Conservation (phyloP, 2,113 vertebrate genomes). For the Dasypus novemcinctus region DNA sequence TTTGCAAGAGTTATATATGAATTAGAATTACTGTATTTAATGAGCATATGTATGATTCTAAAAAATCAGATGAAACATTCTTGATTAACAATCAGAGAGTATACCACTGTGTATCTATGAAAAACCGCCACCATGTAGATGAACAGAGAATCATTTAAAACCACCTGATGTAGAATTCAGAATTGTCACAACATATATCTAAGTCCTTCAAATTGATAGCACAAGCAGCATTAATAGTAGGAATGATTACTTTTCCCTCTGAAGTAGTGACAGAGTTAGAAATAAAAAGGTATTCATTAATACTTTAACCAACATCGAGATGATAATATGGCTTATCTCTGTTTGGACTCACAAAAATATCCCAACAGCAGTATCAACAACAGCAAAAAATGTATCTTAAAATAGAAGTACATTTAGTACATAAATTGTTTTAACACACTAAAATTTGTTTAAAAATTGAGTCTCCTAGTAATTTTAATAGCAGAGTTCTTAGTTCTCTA, state of each 20-base stretch:
- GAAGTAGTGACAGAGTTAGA: conserved; percentile 43
- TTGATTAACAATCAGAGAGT: background rate
- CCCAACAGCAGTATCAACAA: background rate
- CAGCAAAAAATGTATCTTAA: background rate
- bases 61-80: background rate
- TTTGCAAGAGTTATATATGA: background rate
- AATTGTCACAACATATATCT: background rate
- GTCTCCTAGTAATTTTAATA: background rate
- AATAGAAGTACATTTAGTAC: background rate
- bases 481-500: background rate
- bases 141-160: background rate
- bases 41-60: background rate
- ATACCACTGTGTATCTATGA: background rate
- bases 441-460: background rate
- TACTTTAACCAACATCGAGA: background rate
- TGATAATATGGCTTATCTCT: background rate
- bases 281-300: conserved; percentile 46
- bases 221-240: background rate
- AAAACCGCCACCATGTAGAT: background rate
- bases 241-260: background rate
- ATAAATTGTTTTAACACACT: background rate
- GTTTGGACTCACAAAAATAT: background rate
- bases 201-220: background rate
- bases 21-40: background rate
- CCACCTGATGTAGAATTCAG: background rate